Evolutionary conservation across 2,797 vertebrate genomes (phyloP).

Genomic region (Pogonophryne albipinna): DNA sequence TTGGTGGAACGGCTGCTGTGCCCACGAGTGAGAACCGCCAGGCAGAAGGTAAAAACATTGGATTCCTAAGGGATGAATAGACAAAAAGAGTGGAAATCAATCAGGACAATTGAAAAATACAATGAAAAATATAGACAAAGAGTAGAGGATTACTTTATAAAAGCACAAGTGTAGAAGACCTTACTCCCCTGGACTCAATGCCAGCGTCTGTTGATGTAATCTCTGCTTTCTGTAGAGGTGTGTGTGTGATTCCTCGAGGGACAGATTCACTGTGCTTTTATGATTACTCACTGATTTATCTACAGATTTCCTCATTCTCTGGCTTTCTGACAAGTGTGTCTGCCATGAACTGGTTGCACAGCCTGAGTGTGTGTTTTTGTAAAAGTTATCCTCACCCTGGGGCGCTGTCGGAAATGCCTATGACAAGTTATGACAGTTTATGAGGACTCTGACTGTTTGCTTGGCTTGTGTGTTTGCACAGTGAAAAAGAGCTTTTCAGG

Average conservation of each 20-base stretch:
- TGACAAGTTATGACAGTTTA: slow-evolving; percentile 78
- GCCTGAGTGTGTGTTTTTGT: slow-evolving; percentile 30
- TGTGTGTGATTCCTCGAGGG: background rate
- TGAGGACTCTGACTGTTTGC: slow-evolving; percentile 66
- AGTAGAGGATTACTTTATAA: background rate
- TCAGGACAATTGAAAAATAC: background rate
- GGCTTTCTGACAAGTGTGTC: slow-evolving; percentile 25
- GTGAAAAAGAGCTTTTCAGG: slow-evolving; percentile 67
- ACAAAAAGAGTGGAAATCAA: background rate
- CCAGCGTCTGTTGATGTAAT: slow-evolving; percentile 20
- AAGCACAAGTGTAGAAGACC: background rate
- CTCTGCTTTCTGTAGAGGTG: slow-evolving; percentile 16
- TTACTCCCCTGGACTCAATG: slow-evolving; percentile 5
- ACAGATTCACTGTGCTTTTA: slow-evolving; percentile 38
- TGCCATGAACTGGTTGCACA: slow-evolving; percentile 15
- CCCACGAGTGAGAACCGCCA: slow-evolving; percentile 90
- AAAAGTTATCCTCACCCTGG: slow-evolving; percentile 39
- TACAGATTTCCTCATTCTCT: slow-evolving; percentile 10
- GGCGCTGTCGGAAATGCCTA: slow-evolving; percentile 68
- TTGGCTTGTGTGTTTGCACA: slow-evolving; percentile 50
- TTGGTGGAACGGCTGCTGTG: slow-evolving; percentile 95
- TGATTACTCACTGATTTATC: slow-evolving; percentile 28
- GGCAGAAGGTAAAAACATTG: slow-evolving; percentile 90
- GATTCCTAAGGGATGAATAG: slow-evolving; percentile 2
- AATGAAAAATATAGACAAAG: no score